Evolutionary conservation across 2,888 invertebrate species (phyloP), one percentile per base, ranked within the genome.

Genomic region (Orthosia gracilis): DNA sequence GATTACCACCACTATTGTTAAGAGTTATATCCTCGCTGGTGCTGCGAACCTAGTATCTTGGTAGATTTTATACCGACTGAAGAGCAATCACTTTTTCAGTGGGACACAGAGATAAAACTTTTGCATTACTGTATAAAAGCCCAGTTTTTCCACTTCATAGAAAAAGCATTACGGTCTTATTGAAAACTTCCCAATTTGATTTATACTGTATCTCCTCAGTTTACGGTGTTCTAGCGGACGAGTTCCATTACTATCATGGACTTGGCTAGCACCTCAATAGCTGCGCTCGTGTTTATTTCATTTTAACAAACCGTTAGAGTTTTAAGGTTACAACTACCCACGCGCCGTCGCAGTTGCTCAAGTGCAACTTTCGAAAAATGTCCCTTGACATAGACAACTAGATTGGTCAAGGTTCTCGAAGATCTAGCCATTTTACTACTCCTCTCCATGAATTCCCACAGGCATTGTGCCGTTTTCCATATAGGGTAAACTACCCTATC

Each of bases 351-450:
- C 12, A 50, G 12, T 50, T 45, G 50, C n/a, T 57, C 21, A 40
- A 50, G 13, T 50, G 26, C n/a, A 59, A 52, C 52, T 72, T 71
- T 72, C 58, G 11, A 52, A 59, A 50, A 59, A 21, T 45, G 7
- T 18, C 13, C 45, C 50, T 71, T 58, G 59, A 15, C 50, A 59
- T 47, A 72, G 15, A 72, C 21, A 69, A 55, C 7, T 23, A 3
- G 17, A 17, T 52, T 52, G 21, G 12, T 72, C 45, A 45, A 58
- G 71, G n/a, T 69, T 23, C 26, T 26, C 17, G 17, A 26, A 26
- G 15, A 47, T 21, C 54, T 9, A 69, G n/a, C 18, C 13, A 55
- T 67, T 5, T 3, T 49, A 45, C 15, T 15, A 5, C 3, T 15
- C 7, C 3, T 23, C 17, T 23, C 3, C 3, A 15, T 21, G 7